Percentiles rank a stretch among this genome's conserved stretches.
Conservation (phyloP, 2,797 vertebrate species). For the Vultur gryphus region DNA sequence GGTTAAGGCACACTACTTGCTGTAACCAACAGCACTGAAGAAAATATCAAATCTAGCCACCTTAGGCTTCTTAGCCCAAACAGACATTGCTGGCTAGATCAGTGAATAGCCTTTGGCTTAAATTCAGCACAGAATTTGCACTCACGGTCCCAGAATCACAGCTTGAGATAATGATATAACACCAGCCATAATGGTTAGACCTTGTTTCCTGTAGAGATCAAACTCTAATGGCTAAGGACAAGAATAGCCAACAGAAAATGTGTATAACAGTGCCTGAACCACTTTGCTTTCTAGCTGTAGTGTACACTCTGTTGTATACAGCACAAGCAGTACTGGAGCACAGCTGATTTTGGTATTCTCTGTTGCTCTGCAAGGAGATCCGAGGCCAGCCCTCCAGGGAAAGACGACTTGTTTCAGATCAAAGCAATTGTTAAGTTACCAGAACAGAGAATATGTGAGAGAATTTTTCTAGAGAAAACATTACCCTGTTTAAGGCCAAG, state of each 20-base stretch:
- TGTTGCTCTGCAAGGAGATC: background rate
- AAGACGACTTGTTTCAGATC: background rate
- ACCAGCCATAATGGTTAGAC: background rate
- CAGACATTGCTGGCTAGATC: background rate
- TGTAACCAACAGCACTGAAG: background rate
- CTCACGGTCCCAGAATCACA: background rate
- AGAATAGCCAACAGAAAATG: background rate
- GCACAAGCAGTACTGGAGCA: background rate
- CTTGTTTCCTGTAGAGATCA: background rate
- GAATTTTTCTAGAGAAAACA: background rate
- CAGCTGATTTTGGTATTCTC: background rate
- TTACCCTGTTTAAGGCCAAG: fast-evolving
- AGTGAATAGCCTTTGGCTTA: background rate
- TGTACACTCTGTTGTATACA: background rate
- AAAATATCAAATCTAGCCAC: background rate
- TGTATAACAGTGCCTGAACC: background rate
- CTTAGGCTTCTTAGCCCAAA: background rate
- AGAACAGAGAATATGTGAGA: background rate
- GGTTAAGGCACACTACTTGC: background rate
- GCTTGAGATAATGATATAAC: background rate
- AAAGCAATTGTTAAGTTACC: background rate
- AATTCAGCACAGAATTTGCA: background rate
- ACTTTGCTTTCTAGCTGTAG: background rate
- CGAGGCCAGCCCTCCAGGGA: background rate
- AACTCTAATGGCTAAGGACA: background rate